Percentiles rank a stretch among this genome's conserved stretches.
Conservation (phyloP, 1,140 invertebrate genomes). For the Plectrocnemia conspersa region DNA sequence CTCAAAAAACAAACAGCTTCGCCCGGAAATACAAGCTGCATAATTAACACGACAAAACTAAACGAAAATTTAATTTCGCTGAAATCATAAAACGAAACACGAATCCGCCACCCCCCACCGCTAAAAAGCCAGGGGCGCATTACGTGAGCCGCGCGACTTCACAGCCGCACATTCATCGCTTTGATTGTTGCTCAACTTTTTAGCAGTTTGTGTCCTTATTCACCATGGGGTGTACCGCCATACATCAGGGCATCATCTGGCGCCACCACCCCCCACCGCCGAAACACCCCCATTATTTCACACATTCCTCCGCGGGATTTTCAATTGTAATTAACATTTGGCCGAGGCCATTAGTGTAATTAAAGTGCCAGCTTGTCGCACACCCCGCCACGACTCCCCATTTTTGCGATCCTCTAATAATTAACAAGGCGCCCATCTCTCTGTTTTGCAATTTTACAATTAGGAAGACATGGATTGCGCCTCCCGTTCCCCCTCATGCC, state of each 20-base stretch:
- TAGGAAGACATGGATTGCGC: background rate
- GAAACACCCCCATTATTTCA: slow-evolving; percentile 20
- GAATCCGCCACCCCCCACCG: background rate
- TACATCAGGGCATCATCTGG: slow-evolving; percentile 40
- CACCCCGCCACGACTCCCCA: slow-evolving; percentile 4
- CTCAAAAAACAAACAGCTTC: no score
- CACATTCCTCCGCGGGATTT: slow-evolving; percentile 45
- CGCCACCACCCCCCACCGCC: slow-evolving; percentile 38
- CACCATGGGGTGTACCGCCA: slow-evolving; percentile 14
- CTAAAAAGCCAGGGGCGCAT: background rate
- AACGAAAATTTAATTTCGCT: no score
- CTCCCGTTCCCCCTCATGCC: background rate
- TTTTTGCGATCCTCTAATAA: slow-evolving; percentile 16
- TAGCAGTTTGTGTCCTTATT: no score
- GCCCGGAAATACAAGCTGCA: no score
- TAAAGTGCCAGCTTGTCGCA: slow-evolving; percentile 55
- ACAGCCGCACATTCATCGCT: no score
- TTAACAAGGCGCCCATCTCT: slow-evolving; percentile 3
- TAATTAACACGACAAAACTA: no score
- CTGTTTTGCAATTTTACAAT: slow-evolving; percentile 10
- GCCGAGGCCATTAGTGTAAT: slow-evolving; percentile 67
- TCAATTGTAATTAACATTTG: slow-evolving; percentile 70
- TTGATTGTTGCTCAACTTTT: no score
- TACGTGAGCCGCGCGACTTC: no score
- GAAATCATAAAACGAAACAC: no score